These are phyloP conservation scores for Drosophila prostipennis DNA, from an alignment of 2,888 invertebrate genomes.

Conservation along the genomic window DNA sequence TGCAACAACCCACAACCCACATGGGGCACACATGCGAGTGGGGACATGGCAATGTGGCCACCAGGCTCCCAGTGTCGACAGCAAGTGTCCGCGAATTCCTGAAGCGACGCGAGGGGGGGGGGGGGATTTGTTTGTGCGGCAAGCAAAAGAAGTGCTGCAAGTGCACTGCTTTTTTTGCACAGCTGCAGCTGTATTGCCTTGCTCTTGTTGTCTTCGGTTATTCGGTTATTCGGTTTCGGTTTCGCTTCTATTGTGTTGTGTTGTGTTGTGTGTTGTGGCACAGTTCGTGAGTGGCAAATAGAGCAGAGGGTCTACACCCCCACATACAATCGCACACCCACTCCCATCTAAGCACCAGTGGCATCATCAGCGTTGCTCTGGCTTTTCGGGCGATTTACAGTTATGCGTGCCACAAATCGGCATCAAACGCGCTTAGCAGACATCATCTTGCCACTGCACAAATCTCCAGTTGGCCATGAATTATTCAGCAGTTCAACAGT, in stretches of 20 bases:
- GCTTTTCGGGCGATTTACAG: constrained; percentile 67
- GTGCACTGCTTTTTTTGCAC: constrained; percentile 10
- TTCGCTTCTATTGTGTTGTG: neutral
- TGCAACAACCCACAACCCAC: too few species aligned
- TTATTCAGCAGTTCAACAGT: constrained; percentile 76
- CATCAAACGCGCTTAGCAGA: constrained; percentile 71
- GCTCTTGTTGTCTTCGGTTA: constrained; percentile 20
- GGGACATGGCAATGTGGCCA: constrained; percentile 11
- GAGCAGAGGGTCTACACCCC: constrained; percentile 4
- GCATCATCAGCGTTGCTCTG: constrained; percentile 7
- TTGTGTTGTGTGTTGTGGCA: neutral
- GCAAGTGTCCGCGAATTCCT: constrained; percentile 10
- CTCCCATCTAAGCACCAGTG: constrained; percentile 3
- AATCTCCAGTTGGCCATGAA: constrained; percentile 78
- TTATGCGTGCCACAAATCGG: constrained; percentile 75
- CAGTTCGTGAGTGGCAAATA: constrained; percentile 16
- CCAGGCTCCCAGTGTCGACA: constrained; percentile 45
- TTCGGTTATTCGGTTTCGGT: neutral
- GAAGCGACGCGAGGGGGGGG: neutral
- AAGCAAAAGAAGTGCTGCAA: constrained; percentile 32
- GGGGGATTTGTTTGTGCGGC: constrained; percentile 1
- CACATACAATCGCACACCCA: neutral
- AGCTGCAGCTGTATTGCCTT: neutral
- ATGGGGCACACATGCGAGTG: constrained; percentile 9
- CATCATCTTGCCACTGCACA: constrained; percentile 58